phyloP scores from a whole-genome alignment of 2,888 invertebrate species.

The Thumatha senex region DNA sequence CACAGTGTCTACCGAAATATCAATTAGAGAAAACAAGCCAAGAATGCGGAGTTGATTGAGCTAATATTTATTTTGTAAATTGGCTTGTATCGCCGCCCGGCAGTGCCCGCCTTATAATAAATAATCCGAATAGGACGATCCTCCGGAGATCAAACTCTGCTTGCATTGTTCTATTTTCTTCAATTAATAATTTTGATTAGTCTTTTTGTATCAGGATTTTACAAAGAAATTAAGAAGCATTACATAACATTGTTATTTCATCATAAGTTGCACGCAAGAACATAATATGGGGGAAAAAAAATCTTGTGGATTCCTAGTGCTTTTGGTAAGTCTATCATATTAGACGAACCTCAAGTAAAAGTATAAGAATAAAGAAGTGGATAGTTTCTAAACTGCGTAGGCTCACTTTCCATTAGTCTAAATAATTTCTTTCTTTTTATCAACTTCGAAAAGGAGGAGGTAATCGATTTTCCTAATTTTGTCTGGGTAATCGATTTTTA shows the following conservation, averaged over 20 bases:
- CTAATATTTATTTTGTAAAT: constrained; percentile 82
- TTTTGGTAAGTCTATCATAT: too few species aligned
- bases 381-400: too few species aligned
- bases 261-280: background rate
- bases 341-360: too few species aligned
- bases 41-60: constrained; percentile 62
- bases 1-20: constrained; percentile 21
- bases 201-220: constrained; percentile 10
- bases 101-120: constrained; percentile 64
- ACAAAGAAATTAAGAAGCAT: background rate
- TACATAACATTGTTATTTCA: background rate
- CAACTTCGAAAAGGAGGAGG: too few species aligned
- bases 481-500: too few species aligned
- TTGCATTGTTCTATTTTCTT: constrained; percentile 66
- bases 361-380: too few species aligned
- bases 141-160: constrained; percentile 46
- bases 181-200: constrained; percentile 75
- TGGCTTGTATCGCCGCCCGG: constrained; percentile 67
- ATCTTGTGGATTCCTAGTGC: too few species aligned
- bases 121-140: constrained; percentile 76
- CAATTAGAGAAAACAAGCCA: constrained; percentile 36
- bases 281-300: too few species aligned
- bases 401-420: too few species aligned
- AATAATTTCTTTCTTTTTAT: too few species aligned
- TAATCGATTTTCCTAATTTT: too few species aligned